Percentiles rank a stretch among this genome's conserved stretches.
phyloP scores from a whole-genome alignment of 2,797 vertebrate genomes.

The Prionace glauca region DNA sequence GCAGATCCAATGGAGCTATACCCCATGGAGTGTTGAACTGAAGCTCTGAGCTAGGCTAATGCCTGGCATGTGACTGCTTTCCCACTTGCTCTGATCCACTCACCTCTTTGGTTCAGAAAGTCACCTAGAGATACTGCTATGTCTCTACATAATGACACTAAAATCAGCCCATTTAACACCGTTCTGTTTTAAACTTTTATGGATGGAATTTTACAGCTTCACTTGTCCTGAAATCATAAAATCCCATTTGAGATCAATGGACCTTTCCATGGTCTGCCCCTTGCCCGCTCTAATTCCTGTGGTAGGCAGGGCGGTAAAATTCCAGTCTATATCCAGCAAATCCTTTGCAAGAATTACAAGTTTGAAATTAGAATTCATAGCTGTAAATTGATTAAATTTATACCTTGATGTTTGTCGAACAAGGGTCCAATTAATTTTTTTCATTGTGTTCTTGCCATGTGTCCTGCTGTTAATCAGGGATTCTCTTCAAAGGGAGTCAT shows the following conservation, averaged over 20 bases:
- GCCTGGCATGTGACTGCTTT: background rate
- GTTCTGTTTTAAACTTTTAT: background rate
- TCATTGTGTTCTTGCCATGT: background rate
- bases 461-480: background rate
- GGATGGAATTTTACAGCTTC: no score
- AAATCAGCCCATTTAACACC: background rate
- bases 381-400: background rate
- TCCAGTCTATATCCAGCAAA: background rate
- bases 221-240: no score
- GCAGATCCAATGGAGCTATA: background rate
- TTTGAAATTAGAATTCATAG: background rate
- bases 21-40: background rate
- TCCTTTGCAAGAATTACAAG: background rate
- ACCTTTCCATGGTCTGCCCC: no score
- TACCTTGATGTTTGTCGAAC: background rate
- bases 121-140: background rate
- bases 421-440: background rate
- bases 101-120: no score
- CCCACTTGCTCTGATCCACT: background rate
- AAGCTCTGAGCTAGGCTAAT: background rate
- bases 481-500: background rate
- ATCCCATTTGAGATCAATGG: no score
- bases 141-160: background rate
- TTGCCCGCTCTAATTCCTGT: no score
- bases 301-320: no score